phyloP scores from a whole-genome alignment of 2,888 invertebrate species.

The Phalangium opilio region DNA sequence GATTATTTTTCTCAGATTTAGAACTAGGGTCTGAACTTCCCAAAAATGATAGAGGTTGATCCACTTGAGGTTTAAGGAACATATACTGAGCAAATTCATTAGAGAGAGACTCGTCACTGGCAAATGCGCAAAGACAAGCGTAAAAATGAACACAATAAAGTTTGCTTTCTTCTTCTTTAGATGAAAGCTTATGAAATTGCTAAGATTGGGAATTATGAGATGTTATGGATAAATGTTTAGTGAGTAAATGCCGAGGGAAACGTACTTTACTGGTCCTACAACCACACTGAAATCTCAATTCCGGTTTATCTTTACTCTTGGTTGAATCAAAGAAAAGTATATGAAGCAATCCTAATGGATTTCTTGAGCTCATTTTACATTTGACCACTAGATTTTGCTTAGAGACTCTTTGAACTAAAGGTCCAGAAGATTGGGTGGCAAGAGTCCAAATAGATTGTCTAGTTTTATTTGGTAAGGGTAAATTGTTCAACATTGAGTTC shows the following conservation, averaged over 20 bases:
- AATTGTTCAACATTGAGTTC: slow-evolving; percentile 42
- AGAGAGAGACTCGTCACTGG: slow-evolving; percentile 44
- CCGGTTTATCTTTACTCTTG: slow-evolving; percentile 27
- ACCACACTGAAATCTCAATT: slow-evolving; percentile 42
- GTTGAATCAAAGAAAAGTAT: slow-evolving; percentile 40
- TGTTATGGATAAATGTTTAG: too few species aligned
- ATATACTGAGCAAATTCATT: slow-evolving; percentile 47
- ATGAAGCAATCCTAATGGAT: slow-evolving; percentile 53
- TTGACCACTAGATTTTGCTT: slow-evolving; percentile 54
- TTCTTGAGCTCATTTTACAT: slow-evolving; percentile 46
- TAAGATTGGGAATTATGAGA: neutral
- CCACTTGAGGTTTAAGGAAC: slow-evolving; percentile 30
- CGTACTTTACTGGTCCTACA: slow-evolving; percentile 40
- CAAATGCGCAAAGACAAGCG: slow-evolving; percentile 52
- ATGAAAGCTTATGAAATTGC: neutral
- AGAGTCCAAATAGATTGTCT: slow-evolving; percentile 45
- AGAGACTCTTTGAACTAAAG: slow-evolving; percentile 51
- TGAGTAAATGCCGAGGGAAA: neutral
- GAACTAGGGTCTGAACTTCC: neutral
- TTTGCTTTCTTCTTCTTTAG: neutral
- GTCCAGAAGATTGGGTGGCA: slow-evolving; percentile 42
- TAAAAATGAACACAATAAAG: slow-evolving; percentile 48
- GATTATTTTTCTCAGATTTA: slow-evolving; percentile 3
- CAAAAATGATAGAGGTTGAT: neutral
- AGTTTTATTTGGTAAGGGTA: slow-evolving; percentile 43